A percentile compares a stretch with the other conserved stretches of the same genome.
These are phyloP conservation scores for Camponotus vicinus DNA, from an alignment of 1,140 invertebrate species.

Conservation along the genomic window DNA sequence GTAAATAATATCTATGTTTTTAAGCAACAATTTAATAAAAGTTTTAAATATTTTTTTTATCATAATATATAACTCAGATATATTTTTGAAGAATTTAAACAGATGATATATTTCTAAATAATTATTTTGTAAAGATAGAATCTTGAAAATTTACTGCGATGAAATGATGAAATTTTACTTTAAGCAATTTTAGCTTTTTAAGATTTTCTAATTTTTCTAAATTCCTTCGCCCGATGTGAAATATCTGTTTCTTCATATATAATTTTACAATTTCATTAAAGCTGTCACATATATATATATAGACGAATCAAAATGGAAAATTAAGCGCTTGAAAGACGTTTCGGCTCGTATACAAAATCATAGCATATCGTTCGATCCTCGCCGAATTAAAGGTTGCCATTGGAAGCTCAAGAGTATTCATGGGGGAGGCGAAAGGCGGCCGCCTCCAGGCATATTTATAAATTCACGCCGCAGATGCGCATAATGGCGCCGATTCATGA, in stretches of 20 bases:
- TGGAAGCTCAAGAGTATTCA: constrained; percentile 33
- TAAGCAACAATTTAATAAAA: neutral
- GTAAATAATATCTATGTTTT: constrained; percentile 9
- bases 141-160: neutral
- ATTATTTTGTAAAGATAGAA: neutral
- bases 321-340: constrained; percentile 1
- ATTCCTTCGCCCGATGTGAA: neutral
- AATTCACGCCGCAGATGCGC: constrained; percentile 85
- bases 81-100: too few species aligned
- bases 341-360: neutral
- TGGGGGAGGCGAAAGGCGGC: constrained; percentile 67
- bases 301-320: neutral
- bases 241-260: neutral
- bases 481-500: constrained; percentile 85
- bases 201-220: neutral
- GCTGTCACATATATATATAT: neutral
- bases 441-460: constrained; percentile 84
- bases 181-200: neutral
- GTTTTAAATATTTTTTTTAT: neutral
- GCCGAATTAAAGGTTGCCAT: constrained; percentile 57
- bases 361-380: constrained; percentile 45
- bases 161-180: neutral
- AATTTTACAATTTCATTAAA: neutral
- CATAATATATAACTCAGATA: too few species aligned
- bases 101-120: too few species aligned